Base-by-base conservation (phyloP, 2,113 vertebrate genomes). In the Hippoglossus stenolepis region DNA sequence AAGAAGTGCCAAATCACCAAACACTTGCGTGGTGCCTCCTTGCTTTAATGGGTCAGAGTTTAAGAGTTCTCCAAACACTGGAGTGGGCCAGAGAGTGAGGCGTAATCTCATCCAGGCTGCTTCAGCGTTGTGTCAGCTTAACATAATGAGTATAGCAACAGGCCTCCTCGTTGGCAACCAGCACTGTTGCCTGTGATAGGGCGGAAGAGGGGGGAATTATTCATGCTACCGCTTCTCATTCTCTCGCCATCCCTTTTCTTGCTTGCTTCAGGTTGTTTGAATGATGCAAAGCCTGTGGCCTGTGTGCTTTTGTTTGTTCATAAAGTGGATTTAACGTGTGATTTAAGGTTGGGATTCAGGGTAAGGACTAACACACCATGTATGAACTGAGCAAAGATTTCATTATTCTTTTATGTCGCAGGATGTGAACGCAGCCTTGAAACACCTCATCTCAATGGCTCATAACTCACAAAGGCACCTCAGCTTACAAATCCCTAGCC, bases 41-140 rank as follows among this genome's bases (percentile, higher is more conserved):
- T 85, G 78, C 77, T 91, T 51, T 91, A 83, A 82, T 75, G 60
- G 89, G 88, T 87, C 82, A 86, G 75, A 77, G 88, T 89, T 89
- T 86, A 86, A 90, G 84, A 65, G 61, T 85, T 82, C 85, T 80
- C 78, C 81, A 88, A 90, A 84, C 82, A 85, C 59, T 70, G 24
- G 75, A 86, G 89, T 75, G 66, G 65, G 54, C 79, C 62, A 56
- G 60, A 69, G 73, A 62, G 77, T 65, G 83, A 68, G 74, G 68
- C 38, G 12, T 87, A 85, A 86, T 86, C 90, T 89, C 83, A 86
- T 87, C 82, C 79, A 66, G 79, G 77, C 75, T 83, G 82, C 78
- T 85, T 84, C 84, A 76, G 89, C 65, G 21, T 79, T 62, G 74
- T 79, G 65, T 90, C 78, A 61, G 78, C 80, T 91, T 87, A 89